These are phyloP conservation scores for Chionoecetes opilio DNA, from an alignment of 1,140 invertebrate genomes.

Conservation along the genomic window DNA sequence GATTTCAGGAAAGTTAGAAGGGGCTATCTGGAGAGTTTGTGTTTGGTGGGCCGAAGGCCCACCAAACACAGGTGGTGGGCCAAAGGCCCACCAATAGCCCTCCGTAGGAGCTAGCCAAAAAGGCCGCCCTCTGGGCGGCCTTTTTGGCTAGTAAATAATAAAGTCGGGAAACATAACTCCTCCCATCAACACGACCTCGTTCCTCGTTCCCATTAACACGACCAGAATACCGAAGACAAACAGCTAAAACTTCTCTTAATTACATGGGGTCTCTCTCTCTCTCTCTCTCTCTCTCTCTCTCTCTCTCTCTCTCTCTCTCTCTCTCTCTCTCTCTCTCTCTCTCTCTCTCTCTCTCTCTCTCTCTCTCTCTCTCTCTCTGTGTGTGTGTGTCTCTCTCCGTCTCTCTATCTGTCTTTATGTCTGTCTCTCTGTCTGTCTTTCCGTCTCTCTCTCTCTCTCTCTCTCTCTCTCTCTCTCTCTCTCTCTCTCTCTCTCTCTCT, in stretches of 20 bases:
- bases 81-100: no score
- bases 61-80: no score
- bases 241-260: neutral
- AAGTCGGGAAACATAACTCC: no score
- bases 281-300: slow-evolving; percentile 37
- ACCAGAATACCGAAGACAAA: neutral
- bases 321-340: slow-evolving; percentile 6
- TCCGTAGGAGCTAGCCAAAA: no score
- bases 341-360: neutral
- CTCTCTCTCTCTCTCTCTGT: neutral
- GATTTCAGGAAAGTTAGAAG: no score
- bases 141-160: no score
- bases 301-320: slow-evolving; percentile 41
- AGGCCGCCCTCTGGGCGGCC: no score
- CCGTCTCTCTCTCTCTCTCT: neutral
- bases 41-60: no score
- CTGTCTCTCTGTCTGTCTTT: neutral
- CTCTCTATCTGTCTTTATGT: neutral
- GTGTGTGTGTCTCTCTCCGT: neutral
- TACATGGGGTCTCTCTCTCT: neutral
- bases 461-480: neutral
- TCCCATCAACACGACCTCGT: no score
- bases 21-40: no score
- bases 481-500: neutral
- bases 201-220: no score